These are phyloP conservation scores for Megalops atlanticus DNA, from an alignment of 2,113 vertebrate species.

Conservation along the genomic window DNA sequence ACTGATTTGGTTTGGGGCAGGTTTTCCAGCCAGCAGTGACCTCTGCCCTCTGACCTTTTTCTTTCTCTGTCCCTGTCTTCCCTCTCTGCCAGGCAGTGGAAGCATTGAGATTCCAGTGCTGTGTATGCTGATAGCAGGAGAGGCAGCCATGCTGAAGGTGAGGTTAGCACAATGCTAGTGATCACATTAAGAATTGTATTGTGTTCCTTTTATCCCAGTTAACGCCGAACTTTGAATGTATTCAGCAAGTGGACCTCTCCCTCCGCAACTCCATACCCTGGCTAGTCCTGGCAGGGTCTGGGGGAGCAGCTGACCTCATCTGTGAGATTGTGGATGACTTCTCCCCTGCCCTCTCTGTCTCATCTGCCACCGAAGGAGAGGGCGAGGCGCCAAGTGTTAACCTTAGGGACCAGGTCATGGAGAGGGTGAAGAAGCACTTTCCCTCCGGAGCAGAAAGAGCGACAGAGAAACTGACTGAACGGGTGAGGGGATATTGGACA, in stretches of 20 bases:
- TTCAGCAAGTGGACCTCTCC: constrained; percentile 76
- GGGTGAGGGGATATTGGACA: constrained; percentile 48
- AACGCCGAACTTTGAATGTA: neutral
- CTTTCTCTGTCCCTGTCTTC: neutral
- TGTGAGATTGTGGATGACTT: constrained; percentile 74
- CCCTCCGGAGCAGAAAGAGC: constrained; percentile 47
- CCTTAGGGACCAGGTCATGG: constrained; percentile 59
- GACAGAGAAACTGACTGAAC: constrained; percentile 66
- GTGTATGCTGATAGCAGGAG: constrained; percentile 81
- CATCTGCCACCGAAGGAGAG: constrained; percentile 54
- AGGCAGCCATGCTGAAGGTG: constrained; percentile 78
- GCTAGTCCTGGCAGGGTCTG: constrained; percentile 81
- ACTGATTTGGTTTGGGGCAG: too few relatives aligned
- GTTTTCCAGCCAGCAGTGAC: constrained; percentile 21
- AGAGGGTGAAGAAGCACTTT: constrained; percentile 68
- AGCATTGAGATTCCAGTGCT: constrained; percentile 88
- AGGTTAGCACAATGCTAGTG: neutral
- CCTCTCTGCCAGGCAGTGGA: constrained; percentile 70
- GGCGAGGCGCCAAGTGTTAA: constrained; percentile 47
- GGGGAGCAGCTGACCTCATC: constrained; percentile 81
- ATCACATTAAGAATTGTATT: neutral
- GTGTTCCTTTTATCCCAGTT: neutral
- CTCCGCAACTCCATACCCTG: constrained; percentile 77
- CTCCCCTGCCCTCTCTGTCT: constrained; percentile 32
- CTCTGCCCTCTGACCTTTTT: neutral